Base-by-base conservation (phyloP, 2,797 vertebrate genomes). In the Scarus forsteni region DNA sequence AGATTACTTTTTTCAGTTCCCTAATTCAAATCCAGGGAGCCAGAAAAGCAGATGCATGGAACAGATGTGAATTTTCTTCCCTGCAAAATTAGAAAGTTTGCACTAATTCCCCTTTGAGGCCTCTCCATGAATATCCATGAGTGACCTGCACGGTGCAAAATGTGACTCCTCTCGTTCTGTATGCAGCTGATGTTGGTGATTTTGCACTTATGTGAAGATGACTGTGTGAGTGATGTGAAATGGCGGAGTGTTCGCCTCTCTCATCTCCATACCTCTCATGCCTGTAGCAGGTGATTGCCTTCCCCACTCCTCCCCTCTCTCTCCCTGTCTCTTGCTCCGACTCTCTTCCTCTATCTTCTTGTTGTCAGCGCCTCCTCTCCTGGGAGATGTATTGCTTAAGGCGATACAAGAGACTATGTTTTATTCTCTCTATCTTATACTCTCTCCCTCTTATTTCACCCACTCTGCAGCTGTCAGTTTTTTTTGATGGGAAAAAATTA, bases 311-410 rank as follows among this genome's bases (percentile, higher is more conserved):
- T 66, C 55, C 64, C 27, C 27, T 27, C 45, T 64, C 70, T 68
- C 68, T 66, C 57, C 59, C 54, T 34, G 34, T 76, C 71, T 81
- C 62, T 60, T 39, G 42, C 60, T 65, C 78, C 75, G 8, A 73
- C 66, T 49, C 43, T 66, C 53, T 80, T 38, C 66, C 63, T 81
- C 61, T 57, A 55, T 80, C 70, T 80, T 84, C 86, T 88, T 83
- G 77, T 87, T 92, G 89, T 91, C 92, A 92, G 91, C 57, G 75
- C 60, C 75, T 79, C 63, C 72, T 93, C 92, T 91, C 88, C n/a
- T 16, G 92, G 89, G 92, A 93, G 67, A 86, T 93, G 93, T 93
- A 92, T 87, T 76, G 94, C 93, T 95, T 82, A 77, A 93, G 92
- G 94, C 92, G 19, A 73, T 91, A 93, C 91, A 91, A 83, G 82